phyloP scores from a whole-genome alignment of 2,888 invertebrate species.

The Drosophila prostipennis region DNA sequence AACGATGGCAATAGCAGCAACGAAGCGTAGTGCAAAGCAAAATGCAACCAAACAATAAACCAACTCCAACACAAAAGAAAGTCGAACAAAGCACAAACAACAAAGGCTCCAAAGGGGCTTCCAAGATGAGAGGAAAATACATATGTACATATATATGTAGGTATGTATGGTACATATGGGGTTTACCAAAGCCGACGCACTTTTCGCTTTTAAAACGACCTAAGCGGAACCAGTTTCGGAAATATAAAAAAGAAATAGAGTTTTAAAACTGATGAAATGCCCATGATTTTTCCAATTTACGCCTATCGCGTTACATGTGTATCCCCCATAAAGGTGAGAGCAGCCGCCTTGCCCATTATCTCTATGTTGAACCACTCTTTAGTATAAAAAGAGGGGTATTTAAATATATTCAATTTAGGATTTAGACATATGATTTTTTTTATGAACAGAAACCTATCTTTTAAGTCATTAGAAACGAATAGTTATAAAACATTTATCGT shows the following conservation, averaged over 20 bases:
- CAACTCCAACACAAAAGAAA: slow-evolving; percentile 56
- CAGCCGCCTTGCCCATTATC: neutral
- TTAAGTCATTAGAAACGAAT: too few relatives aligned
- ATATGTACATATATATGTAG: neutral
- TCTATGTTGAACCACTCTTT: slow-evolving; percentile 13
- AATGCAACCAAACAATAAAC: slow-evolving; percentile 43
- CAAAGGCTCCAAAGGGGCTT: slow-evolving; percentile 35
- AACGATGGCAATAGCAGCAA: slow-evolving; percentile 8
- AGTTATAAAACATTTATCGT: too few relatives aligned
- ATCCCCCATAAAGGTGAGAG: neutral
- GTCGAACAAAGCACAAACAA: slow-evolving; percentile 51
- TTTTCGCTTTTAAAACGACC: slow-evolving; percentile 68
- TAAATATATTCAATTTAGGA: too few relatives aligned
- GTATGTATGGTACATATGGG: neutral
- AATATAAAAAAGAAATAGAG: slow-evolving; percentile 17
- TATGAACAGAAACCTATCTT: too few relatives aligned
- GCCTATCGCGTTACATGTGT: slow-evolving; percentile 34
- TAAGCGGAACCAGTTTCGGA: slow-evolving; percentile 59
- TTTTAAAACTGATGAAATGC: slow-evolving; percentile 63
- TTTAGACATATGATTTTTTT: too few relatives aligned
- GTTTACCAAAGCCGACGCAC: slow-evolving; percentile 55
- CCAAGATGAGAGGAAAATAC: neutral
- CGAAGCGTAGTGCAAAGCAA: slow-evolving; percentile 45
- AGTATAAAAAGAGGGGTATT: neutral
- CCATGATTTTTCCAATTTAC: slow-evolving; percentile 71